Evolutionary conservation across 2,888 invertebrate species (phyloP).

Genomic region (Ptilodon capucinus): DNA sequence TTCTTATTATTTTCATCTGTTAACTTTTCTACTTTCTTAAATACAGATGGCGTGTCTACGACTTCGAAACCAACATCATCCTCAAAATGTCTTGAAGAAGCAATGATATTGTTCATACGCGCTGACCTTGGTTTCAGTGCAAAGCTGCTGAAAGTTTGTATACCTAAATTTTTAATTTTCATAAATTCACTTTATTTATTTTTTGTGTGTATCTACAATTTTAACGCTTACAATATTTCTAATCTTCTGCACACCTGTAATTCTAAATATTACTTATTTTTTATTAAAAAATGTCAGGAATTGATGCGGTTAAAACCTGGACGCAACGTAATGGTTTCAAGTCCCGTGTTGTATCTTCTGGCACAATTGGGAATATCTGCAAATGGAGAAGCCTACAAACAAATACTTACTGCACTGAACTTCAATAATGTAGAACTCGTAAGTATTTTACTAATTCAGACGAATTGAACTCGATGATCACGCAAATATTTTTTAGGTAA

Average conservation of each 20-base stretch:
- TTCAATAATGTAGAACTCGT: conserved; percentile 19
- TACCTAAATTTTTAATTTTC: not conserved
- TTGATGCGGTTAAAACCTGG: conserved; percentile 3
- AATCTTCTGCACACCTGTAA: no score
- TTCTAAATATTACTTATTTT: not conserved
- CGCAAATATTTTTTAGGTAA: no score
- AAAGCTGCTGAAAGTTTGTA: conserved; percentile 15
- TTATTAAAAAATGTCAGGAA: conserved; percentile 11
- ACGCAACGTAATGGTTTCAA: conserved; percentile 14
- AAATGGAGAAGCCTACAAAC: not conserved
- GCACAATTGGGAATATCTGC: conserved; percentile 7
- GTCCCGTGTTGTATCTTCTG: conserved; percentile 11
- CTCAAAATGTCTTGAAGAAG: conserved; percentile 4
- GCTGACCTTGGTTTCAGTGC: conserved; percentile 5
- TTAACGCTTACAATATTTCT: no score
- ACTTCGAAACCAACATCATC: not conserved
- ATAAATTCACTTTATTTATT: not conserved
- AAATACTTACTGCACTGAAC: conserved; percentile 14
- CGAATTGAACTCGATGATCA: no score
- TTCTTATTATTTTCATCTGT: not conserved
- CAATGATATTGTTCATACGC: conserved; percentile 3
- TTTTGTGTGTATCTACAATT: no score
- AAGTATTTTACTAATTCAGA: conserved; percentile 6
- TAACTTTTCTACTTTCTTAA: not conserved
- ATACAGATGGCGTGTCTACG: not conserved